Conservation (phyloP, 1,140 invertebrate genomes). For the Zaprionus lachaisei region DNA sequence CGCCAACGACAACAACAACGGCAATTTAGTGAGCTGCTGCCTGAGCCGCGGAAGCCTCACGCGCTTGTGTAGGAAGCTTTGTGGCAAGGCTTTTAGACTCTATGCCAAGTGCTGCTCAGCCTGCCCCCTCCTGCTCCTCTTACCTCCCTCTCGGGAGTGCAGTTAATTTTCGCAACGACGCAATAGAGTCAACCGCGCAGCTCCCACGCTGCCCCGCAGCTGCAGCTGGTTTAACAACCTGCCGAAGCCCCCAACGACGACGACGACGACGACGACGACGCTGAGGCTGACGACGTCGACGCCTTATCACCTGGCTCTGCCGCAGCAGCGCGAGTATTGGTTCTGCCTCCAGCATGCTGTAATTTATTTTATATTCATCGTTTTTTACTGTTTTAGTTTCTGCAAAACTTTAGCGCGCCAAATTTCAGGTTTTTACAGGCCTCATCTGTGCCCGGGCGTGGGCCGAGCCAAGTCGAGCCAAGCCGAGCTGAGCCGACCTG, state of each 20-base stretch:
- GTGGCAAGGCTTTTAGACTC: constrained; percentile 68
- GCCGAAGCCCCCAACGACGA: constrained; percentile 28
- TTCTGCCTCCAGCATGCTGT: not conserved
- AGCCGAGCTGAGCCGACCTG: not conserved
- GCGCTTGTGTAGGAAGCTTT: constrained; percentile 70
- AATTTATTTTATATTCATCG: constrained; percentile 7
- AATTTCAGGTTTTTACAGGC: constrained; percentile 69
- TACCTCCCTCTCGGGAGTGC: constrained; percentile 46
- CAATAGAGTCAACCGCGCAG: constrained; percentile 64
- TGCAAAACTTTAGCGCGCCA: constrained; percentile 59
- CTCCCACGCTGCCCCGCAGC: constrained; percentile 63
- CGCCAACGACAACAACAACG: constrained; percentile 43
- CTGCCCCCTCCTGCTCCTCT: not conserved
- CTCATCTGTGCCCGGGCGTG: constrained; percentile 46
- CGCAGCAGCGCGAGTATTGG: not conserved
- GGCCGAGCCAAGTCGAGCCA: not conserved
- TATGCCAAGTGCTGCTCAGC: constrained; percentile 45
- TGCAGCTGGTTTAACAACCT: constrained; percentile 74
- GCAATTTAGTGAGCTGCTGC: constrained; percentile 54
- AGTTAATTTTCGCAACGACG: constrained; percentile 78
- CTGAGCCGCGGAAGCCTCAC: constrained; percentile 49
- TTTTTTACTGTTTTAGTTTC: constrained; percentile 44
- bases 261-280: not conserved
- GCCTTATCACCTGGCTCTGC: constrained; percentile 70
- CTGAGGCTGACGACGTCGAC: constrained; percentile 14